phyloP scores from a whole-genome alignment of 2,888 invertebrate genomes.

The Synanthedon vespiformis region DNA sequence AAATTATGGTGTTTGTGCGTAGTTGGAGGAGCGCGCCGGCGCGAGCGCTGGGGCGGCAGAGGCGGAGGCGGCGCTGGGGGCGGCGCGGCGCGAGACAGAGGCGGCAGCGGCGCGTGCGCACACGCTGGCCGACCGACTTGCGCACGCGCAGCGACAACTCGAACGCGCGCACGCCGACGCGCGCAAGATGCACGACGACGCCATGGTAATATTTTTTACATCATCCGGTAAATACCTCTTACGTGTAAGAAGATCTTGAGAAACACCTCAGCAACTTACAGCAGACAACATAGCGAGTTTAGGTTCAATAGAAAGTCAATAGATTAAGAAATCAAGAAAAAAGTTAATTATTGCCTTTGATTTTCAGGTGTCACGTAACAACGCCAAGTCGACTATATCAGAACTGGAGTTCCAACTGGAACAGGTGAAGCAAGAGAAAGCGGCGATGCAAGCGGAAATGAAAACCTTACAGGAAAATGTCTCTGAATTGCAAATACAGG shows the following conservation, averaged over 20 bases:
- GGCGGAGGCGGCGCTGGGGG: constrained; percentile 39
- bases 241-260: no score
- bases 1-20: no score
- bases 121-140: constrained; percentile 49
- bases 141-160: constrained; percentile 60
- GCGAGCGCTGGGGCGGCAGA: constrained; percentile 34
- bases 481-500: constrained; percentile 77
- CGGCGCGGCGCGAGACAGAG: constrained; percentile 50
- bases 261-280: no score
- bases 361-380: constrained; percentile 80
- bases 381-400: constrained; percentile 86
- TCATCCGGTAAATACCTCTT: no score
- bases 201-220: constrained; percentile 17
- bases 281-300: no score
- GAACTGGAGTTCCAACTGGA: constrained; percentile 86
- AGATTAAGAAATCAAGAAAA: no score
- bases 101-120: constrained; percentile 46
- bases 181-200: constrained; percentile 55
- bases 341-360: no score
- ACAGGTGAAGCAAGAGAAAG: constrained; percentile 79
- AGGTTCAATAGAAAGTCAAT: no score
- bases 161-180: constrained; percentile 56
- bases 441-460: constrained; percentile 76
- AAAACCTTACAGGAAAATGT: constrained; percentile 81
- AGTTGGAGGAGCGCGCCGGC: constrained; percentile 33